Percentiles rank a stretch among this genome's conserved stretches.
Conservation (phyloP, 2,113 vertebrate genomes). For the Pterocles orientalis region DNA sequence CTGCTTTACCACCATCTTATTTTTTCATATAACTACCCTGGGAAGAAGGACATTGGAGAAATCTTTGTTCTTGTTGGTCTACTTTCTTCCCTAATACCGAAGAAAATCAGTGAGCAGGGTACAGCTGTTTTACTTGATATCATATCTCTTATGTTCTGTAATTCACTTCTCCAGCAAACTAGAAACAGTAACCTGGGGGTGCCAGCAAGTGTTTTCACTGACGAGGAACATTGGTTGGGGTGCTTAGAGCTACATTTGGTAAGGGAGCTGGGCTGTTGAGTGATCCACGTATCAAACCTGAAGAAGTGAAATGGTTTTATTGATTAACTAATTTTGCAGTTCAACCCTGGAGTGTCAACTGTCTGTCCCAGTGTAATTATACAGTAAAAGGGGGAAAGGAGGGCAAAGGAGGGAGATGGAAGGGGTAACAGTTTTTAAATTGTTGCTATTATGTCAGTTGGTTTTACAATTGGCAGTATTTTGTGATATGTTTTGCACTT, state of each 20-base stretch:
- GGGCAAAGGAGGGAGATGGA: neutral
- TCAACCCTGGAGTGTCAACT: neutral
- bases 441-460: neutral
- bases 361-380: neutral
- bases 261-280: neutral
- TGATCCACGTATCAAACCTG: neutral
- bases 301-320: constrained; percentile 6
- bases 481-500: neutral
- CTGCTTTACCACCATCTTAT: neutral
- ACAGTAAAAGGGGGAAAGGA: neutral
- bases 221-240: neutral
- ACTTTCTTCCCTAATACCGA: neutral
- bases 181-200: neutral
- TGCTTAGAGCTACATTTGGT: neutral
- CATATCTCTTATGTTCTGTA: neutral
- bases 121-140: neutral
- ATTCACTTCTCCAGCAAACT: neutral
- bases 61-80: neutral
- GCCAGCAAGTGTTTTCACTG: neutral
- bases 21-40: neutral
- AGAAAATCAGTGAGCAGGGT: neutral
- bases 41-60: neutral
- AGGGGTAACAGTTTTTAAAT: neutral
- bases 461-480: neutral
- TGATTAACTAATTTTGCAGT: neutral